These are phyloP conservation scores for Zoanthus sansibaricus DNA, from an alignment of 92 coral and sea anemone genomes.

Conservation along the genomic window DNA sequence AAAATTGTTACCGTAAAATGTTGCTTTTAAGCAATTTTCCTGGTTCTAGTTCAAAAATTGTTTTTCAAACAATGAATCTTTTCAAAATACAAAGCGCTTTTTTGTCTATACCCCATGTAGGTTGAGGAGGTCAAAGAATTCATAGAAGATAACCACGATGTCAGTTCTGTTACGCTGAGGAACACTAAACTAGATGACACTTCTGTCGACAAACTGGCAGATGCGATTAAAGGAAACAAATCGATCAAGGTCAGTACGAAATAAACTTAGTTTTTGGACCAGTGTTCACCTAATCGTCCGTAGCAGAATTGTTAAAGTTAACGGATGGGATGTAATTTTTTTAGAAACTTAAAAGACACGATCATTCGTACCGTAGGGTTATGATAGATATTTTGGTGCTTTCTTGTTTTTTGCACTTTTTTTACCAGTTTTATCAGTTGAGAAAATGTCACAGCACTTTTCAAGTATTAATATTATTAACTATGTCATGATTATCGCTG, in stretches of 20 bases:
- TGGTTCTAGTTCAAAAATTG: not conserved
- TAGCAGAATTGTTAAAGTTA: not conserved
- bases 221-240: constrained; percentile 60
- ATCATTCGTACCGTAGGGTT: too few species aligned
- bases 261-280: not conserved
- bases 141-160: constrained; percentile 68
- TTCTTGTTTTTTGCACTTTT: too few species aligned
- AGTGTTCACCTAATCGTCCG: not conserved
- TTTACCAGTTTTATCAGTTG: too few species aligned
- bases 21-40: not conserved
- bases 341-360: too few species aligned
- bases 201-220: constrained; percentile 67
- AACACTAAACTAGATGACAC: constrained; percentile 78
- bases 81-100: not conserved
- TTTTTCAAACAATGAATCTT: not conserved
- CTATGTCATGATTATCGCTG: too few species aligned
- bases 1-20: not conserved
- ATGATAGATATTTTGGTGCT: too few species aligned
- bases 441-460: too few species aligned
- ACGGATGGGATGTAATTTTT: too few species aligned
- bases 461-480: too few species aligned
- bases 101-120: constrained; percentile 40
- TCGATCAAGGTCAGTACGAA: constrained; percentile 69
- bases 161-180: constrained; percentile 86
- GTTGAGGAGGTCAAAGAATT: constrained; percentile 81